Evolutionary conservation across 2,797 vertebrate genomes (phyloP), one percentile per base, ranked within the genome.

Genomic region (Iguana delicatissima): DNA sequence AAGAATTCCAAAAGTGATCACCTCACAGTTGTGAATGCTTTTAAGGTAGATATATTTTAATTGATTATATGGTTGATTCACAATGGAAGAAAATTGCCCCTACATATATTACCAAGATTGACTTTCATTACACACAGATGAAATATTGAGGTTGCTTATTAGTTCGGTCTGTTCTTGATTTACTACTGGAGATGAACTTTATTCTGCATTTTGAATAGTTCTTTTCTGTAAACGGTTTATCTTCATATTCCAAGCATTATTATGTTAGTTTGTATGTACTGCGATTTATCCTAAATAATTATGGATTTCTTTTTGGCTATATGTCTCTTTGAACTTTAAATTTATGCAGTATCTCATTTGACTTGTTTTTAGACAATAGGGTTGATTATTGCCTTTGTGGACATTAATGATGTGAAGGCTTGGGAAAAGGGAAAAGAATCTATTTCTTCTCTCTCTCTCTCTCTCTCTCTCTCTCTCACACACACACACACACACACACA

Each of bases 1-100:
- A 98, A 96, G 91, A 98, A 98, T 95, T 98, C 98, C 0, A 99
- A 98, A 95, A 99, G 99, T 29, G 99, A 99, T 94, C 99, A 99
- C 93, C 97, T 99, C 50, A 99, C 99, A 32, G 98, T 99, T 52
- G 98, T 99, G 92, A 98, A 99, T 93, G 99, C 99, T 57, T 98
- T 99, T 94, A 96, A 96, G 98, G 99, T 99, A 97, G 93, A 96
- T 29, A 52, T 29, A 29, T 57, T 77, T 50, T 26, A 76, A 38
- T 67, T 73, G 12, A 6, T n/a, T 20, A 13, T 42, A 12, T 3
- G 2, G 24, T 50, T 74, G 57, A 64, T 76, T 87, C 10, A 38
- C 55, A 42, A 6, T 32, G 72, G 29, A 57, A 52, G 18, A 18
- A 52, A 64, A 5, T 35, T 90, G 55, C 64, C 84, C 42, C 16